Conservation (phyloP, 1,140 invertebrate genomes). For the Babylonia areolata region DNA sequence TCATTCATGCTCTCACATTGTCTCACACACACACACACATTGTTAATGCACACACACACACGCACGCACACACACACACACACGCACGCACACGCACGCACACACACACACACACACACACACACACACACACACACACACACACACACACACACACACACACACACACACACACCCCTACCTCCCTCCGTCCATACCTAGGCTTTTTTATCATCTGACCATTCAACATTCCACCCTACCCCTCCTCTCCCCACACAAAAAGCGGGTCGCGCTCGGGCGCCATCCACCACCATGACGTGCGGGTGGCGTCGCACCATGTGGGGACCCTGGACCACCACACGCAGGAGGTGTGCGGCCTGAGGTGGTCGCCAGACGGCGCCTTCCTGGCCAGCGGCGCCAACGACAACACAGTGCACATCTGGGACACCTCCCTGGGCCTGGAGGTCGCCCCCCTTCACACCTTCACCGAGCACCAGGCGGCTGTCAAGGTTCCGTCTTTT, state of each 20-base stretch:
- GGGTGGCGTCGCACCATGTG: conserved; percentile 90
- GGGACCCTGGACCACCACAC: conserved; percentile 85
- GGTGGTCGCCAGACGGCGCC: conserved; percentile 95
- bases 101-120: too few relatives aligned
- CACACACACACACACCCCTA: too few relatives aligned
- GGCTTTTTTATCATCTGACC: background rate
- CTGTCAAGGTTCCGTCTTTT: conserved; percentile 76
- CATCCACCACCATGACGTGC: conserved; percentile 96
- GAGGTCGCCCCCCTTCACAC: conserved; percentile 53
- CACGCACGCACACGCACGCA: too few relatives aligned
- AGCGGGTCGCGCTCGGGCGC: conserved; percentile 91
- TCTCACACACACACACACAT: too few relatives aligned
- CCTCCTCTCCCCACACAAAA: too few relatives aligned
- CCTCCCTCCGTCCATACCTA: too few relatives aligned
- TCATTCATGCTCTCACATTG: too few relatives aligned
- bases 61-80: too few relatives aligned
- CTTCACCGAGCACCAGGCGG: conserved; percentile 75
- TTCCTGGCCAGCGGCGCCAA: conserved; percentile 96
- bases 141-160: too few relatives aligned
- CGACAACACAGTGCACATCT: conserved; percentile 95
- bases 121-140: too few relatives aligned
- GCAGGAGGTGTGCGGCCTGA: conserved; percentile 93
- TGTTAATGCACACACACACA: too few relatives aligned
- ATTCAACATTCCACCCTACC: too few relatives aligned
- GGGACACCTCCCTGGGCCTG: conserved; percentile 78